Evolutionary conservation across 2,888 invertebrate species (phyloP).

Genomic region (Leptopterna dolabrata): DNA sequence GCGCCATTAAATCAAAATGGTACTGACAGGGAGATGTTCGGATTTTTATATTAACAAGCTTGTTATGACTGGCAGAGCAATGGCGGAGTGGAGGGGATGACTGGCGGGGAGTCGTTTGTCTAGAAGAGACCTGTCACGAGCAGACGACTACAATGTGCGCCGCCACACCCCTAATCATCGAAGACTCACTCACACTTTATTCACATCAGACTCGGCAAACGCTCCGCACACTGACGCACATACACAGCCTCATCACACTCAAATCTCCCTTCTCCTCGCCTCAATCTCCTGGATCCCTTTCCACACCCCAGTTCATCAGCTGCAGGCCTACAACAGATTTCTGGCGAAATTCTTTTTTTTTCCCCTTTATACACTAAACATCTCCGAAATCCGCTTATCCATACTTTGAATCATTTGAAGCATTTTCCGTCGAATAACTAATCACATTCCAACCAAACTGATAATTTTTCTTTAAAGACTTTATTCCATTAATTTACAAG

Average conservation of each 20-base stretch:
- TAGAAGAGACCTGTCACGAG: slow-evolving; percentile 3
- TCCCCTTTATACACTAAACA: no score
- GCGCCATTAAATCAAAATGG: slow-evolving; percentile 23
- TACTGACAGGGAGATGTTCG: not conserved
- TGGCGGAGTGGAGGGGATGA: not conserved
- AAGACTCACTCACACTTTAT: not conserved
- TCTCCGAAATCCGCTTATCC: no score
- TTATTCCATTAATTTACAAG: no score
- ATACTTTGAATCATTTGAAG: no score
- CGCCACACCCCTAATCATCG: slow-evolving; percentile 20
- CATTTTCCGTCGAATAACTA: no score
- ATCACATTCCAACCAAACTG: no score
- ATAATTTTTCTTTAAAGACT: no score
- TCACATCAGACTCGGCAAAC: no score
- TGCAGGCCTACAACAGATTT: no score
- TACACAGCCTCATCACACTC: not conserved
- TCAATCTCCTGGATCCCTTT: not conserved
- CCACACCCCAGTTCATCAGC: no score
- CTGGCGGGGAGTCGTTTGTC: not conserved
- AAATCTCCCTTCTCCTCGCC: no score
- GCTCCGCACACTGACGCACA: not conserved
- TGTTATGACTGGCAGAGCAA: not conserved
- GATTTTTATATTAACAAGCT: slow-evolving; percentile 33
- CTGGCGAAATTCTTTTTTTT: no score
- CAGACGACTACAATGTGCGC: slow-evolving; percentile 12